Conservation (phyloP, 2,888 invertebrate genomes). For the Lordiphosa andalusiaca region DNA sequence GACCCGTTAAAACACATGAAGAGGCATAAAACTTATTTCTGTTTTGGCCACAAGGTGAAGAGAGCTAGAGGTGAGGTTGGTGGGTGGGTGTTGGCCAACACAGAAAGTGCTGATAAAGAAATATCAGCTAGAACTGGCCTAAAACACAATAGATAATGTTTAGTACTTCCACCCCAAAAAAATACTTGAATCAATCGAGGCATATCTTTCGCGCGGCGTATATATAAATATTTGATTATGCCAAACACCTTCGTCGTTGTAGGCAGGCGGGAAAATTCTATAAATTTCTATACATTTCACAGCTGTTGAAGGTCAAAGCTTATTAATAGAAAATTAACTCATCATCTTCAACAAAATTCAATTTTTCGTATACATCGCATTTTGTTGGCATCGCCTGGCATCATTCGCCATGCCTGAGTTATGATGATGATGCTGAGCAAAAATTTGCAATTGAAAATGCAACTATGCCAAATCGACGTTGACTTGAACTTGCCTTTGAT, state of each 20-base stretch:
- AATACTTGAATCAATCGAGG: constrained; percentile 6
- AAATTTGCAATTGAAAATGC: constrained; percentile 23
- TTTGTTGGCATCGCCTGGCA: constrained; percentile 29
- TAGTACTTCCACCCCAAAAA: background rate
- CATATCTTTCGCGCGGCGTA: background rate
- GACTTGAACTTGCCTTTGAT: constrained; percentile 15
- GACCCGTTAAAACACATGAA: constrained; percentile 52
- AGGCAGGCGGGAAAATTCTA: constrained; percentile 34
- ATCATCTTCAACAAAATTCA: constrained; percentile 68
- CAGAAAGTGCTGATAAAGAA: constrained; percentile 49
- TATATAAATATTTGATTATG: constrained; percentile 25
- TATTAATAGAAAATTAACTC: constrained; percentile 76
- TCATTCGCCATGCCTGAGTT: constrained; percentile 33
- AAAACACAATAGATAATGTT: constrained; percentile 1
- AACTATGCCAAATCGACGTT: constrained; percentile 25
- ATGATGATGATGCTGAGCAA: constrained; percentile 23
- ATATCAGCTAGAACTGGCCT: constrained; percentile 8
- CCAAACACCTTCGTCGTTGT: constrained; percentile 61
- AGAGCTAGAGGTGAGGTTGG: constrained; percentile 2
- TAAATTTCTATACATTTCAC: constrained; percentile 30
- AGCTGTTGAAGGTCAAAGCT: constrained; percentile 67
- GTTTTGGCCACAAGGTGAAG: constrained; percentile 40
- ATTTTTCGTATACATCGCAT: constrained; percentile 57
- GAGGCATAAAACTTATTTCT: constrained; percentile 30
- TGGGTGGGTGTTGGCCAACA: constrained; percentile 21